phyloP scores from a whole-genome alignment of 2,888 invertebrate genomes.

The Trisateles emortualis region DNA sequence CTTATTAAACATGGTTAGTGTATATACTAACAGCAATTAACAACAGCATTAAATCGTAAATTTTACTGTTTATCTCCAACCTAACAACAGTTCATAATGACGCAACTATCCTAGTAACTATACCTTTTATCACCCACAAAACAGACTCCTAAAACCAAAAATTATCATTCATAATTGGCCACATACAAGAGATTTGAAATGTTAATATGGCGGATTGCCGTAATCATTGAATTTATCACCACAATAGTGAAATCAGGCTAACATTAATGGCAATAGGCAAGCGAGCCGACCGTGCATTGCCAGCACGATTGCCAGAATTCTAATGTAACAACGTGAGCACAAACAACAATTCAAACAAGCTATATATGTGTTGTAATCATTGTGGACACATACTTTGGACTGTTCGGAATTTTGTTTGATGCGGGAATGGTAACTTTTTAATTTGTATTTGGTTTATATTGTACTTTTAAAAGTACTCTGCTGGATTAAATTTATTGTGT shows the following conservation, averaged over 20 bases:
- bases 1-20: no score
- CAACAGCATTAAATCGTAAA: no score
- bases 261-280: conserved; percentile 33
- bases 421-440: not conserved
- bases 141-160: conserved; percentile 20
- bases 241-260: conserved; percentile 47
- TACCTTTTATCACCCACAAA: conserved; percentile 16
- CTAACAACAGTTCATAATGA: no score
- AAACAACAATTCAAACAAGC: conserved; percentile 29
- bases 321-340: conserved; percentile 34
- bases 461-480: not conserved
- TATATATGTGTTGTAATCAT: conserved; percentile 7
- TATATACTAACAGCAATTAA: no score
- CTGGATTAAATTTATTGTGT: no score
- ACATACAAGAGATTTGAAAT: conserved; percentile 40
- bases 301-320: conserved; percentile 32
- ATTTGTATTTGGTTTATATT: not conserved
- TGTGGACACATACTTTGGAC: conserved; percentile 10
- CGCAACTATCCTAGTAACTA: conserved; percentile 13
- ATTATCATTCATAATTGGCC: conserved; percentile 43
- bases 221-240: conserved; percentile 37
- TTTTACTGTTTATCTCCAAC: no score
- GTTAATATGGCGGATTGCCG: conserved; percentile 30
- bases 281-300: conserved; percentile 23
- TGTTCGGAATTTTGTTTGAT: conserved; percentile 3